These are phyloP conservation scores for Lacerta agilis DNA, from an alignment of 2,797 vertebrate species.

Conservation along the genomic window DNA sequence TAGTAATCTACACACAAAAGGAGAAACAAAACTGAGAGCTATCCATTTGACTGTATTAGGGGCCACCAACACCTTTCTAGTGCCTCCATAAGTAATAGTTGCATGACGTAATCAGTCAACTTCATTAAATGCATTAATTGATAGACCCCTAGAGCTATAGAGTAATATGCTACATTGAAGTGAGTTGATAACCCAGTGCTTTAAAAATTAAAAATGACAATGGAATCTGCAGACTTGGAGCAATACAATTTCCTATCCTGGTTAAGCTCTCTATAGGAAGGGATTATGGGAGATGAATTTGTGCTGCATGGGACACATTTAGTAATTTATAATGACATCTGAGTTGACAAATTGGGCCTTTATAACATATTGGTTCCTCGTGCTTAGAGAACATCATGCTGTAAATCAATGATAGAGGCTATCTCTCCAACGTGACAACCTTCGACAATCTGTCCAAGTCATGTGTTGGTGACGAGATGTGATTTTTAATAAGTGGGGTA, in stretches of 20 bases:
- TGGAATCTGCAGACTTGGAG: not conserved
- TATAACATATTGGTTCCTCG: conserved; percentile 3
- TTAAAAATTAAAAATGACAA: conserved; percentile 44
- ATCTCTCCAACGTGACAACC: not conserved
- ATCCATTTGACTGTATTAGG: not conserved
- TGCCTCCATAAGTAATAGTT: not conserved
- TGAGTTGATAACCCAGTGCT: not conserved
- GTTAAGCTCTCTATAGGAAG: conserved; percentile 19
- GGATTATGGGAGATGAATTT: conserved; percentile 36
- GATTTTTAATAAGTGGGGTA: conserved; percentile 29
- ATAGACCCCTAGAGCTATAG: not conserved
- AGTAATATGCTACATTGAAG: not conserved
- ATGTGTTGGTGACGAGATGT: conserved; percentile 36
- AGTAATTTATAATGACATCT: conserved; percentile 32
- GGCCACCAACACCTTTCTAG: not conserved
- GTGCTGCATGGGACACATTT: conserved; percentile 15
- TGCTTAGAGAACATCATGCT: not conserved
- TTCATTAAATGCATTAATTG: conserved; percentile 26
- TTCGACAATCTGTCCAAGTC: not conserved
- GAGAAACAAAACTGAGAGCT: not conserved
- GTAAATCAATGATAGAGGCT: conserved; percentile 35
- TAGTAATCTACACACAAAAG: not conserved
- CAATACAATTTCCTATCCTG: conserved; percentile 14
- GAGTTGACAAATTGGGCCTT: conserved; percentile 8
- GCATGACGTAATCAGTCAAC: not conserved